Evolutionary conservation across 2,113 vertebrate genomes (phyloP).

Genomic region (Thryonomys swinderianus): DNA sequence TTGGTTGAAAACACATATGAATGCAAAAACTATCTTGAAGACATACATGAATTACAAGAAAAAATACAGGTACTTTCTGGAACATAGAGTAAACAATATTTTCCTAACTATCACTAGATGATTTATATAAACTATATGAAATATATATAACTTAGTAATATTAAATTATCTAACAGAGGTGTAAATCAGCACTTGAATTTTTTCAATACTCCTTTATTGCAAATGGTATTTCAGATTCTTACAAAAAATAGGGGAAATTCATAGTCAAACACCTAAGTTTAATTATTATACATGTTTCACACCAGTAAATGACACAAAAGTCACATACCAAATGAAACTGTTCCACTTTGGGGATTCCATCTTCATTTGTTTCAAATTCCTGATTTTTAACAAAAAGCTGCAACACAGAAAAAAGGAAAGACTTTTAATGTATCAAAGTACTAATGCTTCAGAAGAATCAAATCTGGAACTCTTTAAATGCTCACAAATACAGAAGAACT

Average conservation of each 20-base stretch:
- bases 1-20: background rate
- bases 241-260: constrained; percentile 25
- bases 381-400: constrained; percentile 85
- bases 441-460: background rate
- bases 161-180: background rate
- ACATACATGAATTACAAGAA: background rate
- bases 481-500: background rate
- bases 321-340: constrained; percentile 83
- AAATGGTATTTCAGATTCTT: background rate
- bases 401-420: constrained; percentile 59
- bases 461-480: constrained; percentile 30
- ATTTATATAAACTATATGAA: background rate
- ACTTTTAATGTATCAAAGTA: constrained; percentile 1
- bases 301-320: constrained; percentile 36
- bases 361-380: constrained; percentile 80
- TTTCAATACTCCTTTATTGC: constrained; percentile 17
- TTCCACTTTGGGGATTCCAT: constrained; percentile 83
- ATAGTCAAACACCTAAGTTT: constrained; percentile 7
- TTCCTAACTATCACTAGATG: constrained; percentile 5
- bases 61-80: background rate
- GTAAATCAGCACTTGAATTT: background rate
- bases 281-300: constrained; percentile 12
- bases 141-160: background rate
- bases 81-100: background rate
- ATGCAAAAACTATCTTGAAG: background rate